These are phyloP conservation scores for Drosophila novamexicana DNA, from an alignment of 1,140 invertebrate genomes.

Conservation along the genomic window DNA sequence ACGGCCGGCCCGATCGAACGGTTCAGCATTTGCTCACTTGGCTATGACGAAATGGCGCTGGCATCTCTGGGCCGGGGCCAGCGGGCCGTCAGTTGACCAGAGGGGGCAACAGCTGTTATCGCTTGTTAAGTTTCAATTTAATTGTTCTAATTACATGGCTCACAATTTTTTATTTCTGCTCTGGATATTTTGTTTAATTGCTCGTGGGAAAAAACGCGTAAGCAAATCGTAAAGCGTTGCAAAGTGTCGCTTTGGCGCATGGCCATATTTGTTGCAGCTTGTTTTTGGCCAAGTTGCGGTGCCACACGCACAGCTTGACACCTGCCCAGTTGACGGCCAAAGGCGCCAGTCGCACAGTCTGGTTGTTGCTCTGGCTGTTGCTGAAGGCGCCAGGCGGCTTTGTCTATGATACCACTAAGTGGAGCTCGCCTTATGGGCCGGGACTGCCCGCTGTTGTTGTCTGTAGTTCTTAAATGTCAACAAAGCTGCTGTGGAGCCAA, in stretches of 20 bases:
- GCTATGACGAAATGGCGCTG: constrained; percentile 66
- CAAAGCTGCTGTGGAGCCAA: constrained; percentile 1
- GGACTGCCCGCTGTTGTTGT: constrained; percentile 65
- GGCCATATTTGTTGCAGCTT: constrained; percentile 7
- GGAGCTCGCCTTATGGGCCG: constrained; percentile 12
- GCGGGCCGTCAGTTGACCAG: neutral
- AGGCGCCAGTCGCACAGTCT: constrained; percentile 18
- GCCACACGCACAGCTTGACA: constrained; percentile 79
- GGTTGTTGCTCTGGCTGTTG: constrained; percentile 26
- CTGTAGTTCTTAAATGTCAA: constrained; percentile 62
- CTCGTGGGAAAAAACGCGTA: constrained; percentile 69
- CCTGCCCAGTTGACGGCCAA: constrained; percentile 52
- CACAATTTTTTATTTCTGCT: constrained; percentile 20
- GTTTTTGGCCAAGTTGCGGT: constrained; percentile 40
- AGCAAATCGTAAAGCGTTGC: constrained; percentile 18
- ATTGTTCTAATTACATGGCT: constrained; percentile 77
- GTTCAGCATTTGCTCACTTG: constrained; percentile 13
- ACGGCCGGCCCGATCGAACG: constrained; percentile 8
- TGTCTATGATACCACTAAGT: constrained; percentile 21
- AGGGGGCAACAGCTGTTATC: constrained; percentile 4
- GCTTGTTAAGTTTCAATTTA: constrained; percentile 59
- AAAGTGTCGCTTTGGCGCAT: constrained; percentile 13
- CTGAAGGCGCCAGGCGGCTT: constrained; percentile 52
- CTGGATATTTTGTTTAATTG: constrained; percentile 44
- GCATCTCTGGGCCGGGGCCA: constrained; percentile 48